Base-by-base conservation (phyloP, 2,888 invertebrate genomes). In the Erebia ligea region DNA sequence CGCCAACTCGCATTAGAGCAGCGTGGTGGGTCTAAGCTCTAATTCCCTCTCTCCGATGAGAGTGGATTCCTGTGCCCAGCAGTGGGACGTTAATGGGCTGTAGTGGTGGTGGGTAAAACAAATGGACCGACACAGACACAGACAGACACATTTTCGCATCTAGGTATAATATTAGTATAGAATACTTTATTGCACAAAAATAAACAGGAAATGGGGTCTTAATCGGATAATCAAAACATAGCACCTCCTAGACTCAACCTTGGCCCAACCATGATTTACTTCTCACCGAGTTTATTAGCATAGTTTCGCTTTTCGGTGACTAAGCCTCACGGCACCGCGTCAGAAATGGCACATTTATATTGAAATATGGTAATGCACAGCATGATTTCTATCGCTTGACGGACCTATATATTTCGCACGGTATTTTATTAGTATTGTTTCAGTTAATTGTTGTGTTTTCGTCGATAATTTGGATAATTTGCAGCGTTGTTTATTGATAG, bases 201-300 rank as follows among this genome's bases (percentile, higher is more conserved):
- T 48, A n/a, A n/a, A 1, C 2, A 40, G 6, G 25, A 48, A 19
- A 62, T 25, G 25, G 25, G 25, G 1, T 3, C 2, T 25, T 25
- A 25, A 25, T 25, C 25, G 48, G 21, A 21, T n/a, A 1, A 21
- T 62, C 21, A 65, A 75, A 68, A 65, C 65, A 75, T 77, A 74
- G 73, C 75, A 81, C 72, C 73, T 82, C 83, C 75, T 57, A 63
- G 70, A 19, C 0, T 61, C 81, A 85, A 88, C 89, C 88, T 88
- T 89, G 89, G 85, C 81, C 79, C 78, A 78, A 77, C 78, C 77
- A 82, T 89, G 88, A 88, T 89, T 90, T 89, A 89, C 86, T 86
- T 82, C 79, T 78, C 79, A 75, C 75, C 75, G 76, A 76, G 76
- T 76, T 79, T 78, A 87, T 89, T 89, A 85, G 77, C 86, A 87